A percentile compares a stretch with the other conserved stretches of the same genome.
Conservation (phyloP, 2,113 vertebrate species). For the Caranx melampygus region DNA sequence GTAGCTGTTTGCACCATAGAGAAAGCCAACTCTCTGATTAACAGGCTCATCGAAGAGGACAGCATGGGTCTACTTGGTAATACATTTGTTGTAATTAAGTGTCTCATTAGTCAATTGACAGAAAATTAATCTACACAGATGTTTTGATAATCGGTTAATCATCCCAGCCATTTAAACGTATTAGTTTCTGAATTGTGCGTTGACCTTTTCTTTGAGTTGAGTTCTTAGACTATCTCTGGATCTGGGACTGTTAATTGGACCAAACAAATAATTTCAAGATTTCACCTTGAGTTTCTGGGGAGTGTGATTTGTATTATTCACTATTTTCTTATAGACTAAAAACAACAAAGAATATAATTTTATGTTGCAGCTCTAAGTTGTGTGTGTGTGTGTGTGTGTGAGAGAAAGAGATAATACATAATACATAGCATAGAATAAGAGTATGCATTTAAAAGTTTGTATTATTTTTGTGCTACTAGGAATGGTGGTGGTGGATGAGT, state of each 20-base stretch:
- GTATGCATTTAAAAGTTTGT: not conserved
- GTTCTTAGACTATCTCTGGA: not conserved
- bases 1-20: constrained; percentile 98
- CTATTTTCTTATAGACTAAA: not conserved
- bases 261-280: not conserved
- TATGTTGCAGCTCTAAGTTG: not conserved
- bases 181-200: not conserved
- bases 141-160: not conserved
- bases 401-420: no score
- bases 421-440: not conserved
- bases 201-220: not conserved
- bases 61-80: constrained; percentile 91
- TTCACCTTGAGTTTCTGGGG: not conserved
- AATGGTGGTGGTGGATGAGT: constrained; percentile 95
- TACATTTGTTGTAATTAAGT: not conserved
- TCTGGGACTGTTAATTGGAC: not conserved
- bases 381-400: not conserved
- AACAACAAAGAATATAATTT: not conserved
- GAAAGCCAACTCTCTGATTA: constrained; percentile 95
- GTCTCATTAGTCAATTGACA: not conserved
- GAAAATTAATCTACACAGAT: not conserved
- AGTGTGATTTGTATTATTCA: not conserved
- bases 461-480: constrained; percentile 76
- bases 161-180: not conserved
- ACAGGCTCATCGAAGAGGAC: constrained; percentile 94